phyloP scores from a whole-genome alignment of 2,888 invertebrate species.

The Lochmaea crataegi region DNA sequence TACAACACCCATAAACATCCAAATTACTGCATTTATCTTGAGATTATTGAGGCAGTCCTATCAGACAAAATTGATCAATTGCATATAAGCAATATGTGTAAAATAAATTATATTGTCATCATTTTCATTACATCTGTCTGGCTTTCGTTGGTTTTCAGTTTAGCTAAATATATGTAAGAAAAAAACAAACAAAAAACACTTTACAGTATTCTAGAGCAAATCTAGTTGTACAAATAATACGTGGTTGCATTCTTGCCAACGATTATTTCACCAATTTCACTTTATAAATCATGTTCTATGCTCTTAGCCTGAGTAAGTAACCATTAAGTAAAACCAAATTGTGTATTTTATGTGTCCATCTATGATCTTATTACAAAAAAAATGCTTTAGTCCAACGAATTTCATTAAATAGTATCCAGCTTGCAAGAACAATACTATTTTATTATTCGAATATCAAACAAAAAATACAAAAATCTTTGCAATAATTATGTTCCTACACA shows the following conservation, averaged over 20 bases:
- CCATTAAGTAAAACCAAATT: conserved; percentile 18
- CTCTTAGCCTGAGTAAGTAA: conserved; percentile 14
- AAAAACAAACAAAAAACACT: neutral
- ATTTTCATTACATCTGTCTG: neutral
- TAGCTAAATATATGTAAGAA: neutral
- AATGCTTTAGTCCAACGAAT: neutral
- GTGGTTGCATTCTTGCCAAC: neutral
- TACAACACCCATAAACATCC: too few relatives aligned
- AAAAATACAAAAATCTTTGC: neutral
- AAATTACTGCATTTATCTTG: too few relatives aligned
- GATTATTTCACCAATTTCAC: neutral
- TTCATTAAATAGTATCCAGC: neutral
- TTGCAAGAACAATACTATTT: neutral
- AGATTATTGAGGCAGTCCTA: too few relatives aligned
- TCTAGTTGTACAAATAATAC: neutral
- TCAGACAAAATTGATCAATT: too few relatives aligned
- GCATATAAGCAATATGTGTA: too few relatives aligned
- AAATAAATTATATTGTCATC: neutral
- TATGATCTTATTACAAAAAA: neutral
- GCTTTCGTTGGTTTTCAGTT: neutral
- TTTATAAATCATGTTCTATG: neutral
- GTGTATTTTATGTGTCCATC: neutral
- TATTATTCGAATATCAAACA: neutral
- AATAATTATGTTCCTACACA: neutral
- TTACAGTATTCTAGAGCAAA: neutral